phyloP scores from a whole-genome alignment of 2,888 invertebrate species.

The Drosophila buzzatii region DNA sequence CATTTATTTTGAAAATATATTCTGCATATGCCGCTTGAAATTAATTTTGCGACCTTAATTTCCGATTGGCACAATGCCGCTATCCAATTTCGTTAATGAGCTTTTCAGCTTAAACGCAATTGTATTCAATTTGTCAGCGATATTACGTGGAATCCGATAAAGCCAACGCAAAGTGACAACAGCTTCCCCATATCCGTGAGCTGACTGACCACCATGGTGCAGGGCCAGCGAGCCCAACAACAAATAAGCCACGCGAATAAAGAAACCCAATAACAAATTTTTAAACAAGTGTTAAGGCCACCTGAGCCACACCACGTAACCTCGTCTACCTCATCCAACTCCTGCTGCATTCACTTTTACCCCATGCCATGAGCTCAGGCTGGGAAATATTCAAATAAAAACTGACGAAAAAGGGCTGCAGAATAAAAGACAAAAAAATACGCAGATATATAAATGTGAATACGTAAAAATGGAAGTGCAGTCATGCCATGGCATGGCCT shows the following conservation, averaged over 20 bases:
- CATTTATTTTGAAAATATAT: conserved; percentile 9
- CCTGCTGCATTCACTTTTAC: too few relatives aligned
- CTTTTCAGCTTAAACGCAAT: conserved; percentile 78
- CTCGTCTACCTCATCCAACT: background rate
- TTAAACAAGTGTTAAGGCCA: conserved; percentile 79
- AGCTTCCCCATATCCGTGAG: conserved; percentile 25
- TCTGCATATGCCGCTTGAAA: conserved; percentile 62
- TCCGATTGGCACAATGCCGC: conserved; percentile 27
- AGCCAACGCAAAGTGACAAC: conserved; percentile 68
- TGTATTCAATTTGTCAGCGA: conserved; percentile 79
- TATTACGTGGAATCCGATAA: conserved; percentile 77
- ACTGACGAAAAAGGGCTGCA: background rate
- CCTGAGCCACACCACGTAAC: conserved; percentile 53
- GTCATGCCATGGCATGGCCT: conserved; percentile 18
- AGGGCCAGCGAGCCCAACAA: background rate
- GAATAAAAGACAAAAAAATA: conserved; percentile 12
- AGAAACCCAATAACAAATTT: conserved; percentile 74
- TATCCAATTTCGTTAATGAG: conserved; percentile 79
- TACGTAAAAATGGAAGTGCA: conserved; percentile 63
- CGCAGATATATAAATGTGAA: conserved; percentile 30
- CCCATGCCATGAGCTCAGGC: background rate
- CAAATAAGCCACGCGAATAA: conserved; percentile 66
- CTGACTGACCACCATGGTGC: conserved; percentile 19
- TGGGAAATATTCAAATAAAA: conserved; percentile 28
- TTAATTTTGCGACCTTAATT: conserved; percentile 64